Base-by-base conservation (phyloP, 2,888 invertebrate species). In the Ptychoptera albimana region DNA sequence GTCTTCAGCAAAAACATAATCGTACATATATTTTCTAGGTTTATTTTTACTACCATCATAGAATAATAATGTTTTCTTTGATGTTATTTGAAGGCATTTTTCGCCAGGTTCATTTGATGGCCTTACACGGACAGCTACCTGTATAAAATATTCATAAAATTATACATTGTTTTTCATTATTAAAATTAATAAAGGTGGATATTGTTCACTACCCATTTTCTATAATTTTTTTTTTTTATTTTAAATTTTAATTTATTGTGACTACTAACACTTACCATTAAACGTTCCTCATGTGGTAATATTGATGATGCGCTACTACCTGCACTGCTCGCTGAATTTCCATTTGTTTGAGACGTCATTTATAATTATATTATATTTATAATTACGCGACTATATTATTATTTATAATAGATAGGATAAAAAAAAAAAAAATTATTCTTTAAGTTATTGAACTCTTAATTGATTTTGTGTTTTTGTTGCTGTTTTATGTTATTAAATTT, bases 71-170 rank as follows among this genome's bases (percentile, higher is more conserved):
- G 67, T 61, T 39, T 61, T 61, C 10, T 58, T 57, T 2, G 66
- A 63, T 29, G 63, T 55, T 11, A 67, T 64, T 51, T 67, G 64
- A 42, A 66, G 58, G 50, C 66, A 66, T 45, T 62, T 60, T 23
- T 23, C 23, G 23, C 23, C 23, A 37, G 61, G 60, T 16, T 54
- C 75, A 41, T 78, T 75, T 39, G 76, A 72, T 8, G 94, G 94
- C 47, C 92, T 76, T 50, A 94, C 84, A 54, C 94, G 78, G 45
- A 94, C 84, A 40, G 87, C 88, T 49, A 94, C 93, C 88, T 64
- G 31, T 0, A 42, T 44, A 23, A 35, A 39, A 34, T 36, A 39
- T 8, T 15, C 6, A 12, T 9, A 14, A 37, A 35, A 39, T 34
- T 36, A 39, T 8, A 16, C 6, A 12, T 9, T 3, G 13, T 12